Evolutionary conservation across 2,797 vertebrate species (phyloP), one percentile per base, ranked within the genome.

Genomic region (Novumbra hubbsi): DNA sequence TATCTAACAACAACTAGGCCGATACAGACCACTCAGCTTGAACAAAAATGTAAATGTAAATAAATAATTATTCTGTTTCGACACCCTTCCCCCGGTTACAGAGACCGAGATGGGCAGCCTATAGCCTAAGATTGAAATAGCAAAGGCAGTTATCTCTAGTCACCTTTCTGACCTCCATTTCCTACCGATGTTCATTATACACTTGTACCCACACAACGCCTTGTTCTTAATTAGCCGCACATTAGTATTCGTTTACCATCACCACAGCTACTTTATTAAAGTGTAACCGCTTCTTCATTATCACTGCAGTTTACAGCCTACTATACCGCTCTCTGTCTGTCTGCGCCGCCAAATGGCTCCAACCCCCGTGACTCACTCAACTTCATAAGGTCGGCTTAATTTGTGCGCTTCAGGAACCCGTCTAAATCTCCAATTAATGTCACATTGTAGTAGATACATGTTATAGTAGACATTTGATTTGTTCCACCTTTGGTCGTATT

Each of bases 181-280:
- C 8, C 28, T 7, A 19, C 27, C 16, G 9, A 52, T 28, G 27
- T 52, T 49, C 68, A 28, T 11, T 16, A 49, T 14, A 19, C 28
- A 50, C 38, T 11, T 21, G 17, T 48, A 24, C 38, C 21, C 21
- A 5, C 21, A 5, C 63, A 70, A 70, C 52, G 28, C 68, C 55
- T 0, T 60, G 24, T 70, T 27, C 12, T 4, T 69, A 19, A 69
- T 69, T 69, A 67, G 19, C 17, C 2, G 6, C 11, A 34, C 17
- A 38, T 38, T 66, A 34, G 17, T n/a, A 67, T 41, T 67, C 4
- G n/a, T n/a, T 67, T 19, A 38, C 5, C 32, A 11, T 41, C 34
- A 41, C 65, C 41, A 19, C 65, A 41, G 32, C 24, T 50, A 69
- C 45, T 50, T 67, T 19, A 67, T 67, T 21, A 57, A n/a, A 57